phyloP scores from a whole-genome alignment of 2,888 invertebrate species.

The Tenthredo notha region DNA sequence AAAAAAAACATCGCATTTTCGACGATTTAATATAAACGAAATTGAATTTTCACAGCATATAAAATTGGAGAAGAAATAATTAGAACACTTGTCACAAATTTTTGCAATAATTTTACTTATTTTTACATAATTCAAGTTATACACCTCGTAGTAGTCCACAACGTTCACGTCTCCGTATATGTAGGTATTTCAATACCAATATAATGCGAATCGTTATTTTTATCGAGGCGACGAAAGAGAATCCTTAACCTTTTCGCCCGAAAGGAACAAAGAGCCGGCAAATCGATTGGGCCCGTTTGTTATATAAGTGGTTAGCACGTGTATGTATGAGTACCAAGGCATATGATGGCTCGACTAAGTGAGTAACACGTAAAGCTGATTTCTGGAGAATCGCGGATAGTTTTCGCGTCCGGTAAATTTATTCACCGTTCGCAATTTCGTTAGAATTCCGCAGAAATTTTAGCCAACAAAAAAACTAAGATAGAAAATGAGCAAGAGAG shows the following conservation, averaged over 20 bases:
- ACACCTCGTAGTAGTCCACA: too few relatives aligned
- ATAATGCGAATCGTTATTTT: conserved; percentile 32
- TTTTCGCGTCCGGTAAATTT: not conserved
- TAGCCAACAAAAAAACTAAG: not conserved
- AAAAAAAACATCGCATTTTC: not conserved
- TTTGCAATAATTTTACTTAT: too few relatives aligned
- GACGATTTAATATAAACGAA: not conserved
- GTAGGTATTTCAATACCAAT: not conserved
- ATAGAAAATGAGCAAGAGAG: not conserved
- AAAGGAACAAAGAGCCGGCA: conserved; percentile 44
- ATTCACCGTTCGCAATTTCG: not conserved
- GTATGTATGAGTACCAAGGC: not conserved
- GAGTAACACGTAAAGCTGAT: conserved; percentile 21
- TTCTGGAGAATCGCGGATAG: not conserved
- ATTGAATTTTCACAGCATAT: not conserved
- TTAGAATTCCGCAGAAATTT: not conserved
- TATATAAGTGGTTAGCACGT: conserved; percentile 22
- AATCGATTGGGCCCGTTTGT: conserved; percentile 46
- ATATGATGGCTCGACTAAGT: not conserved
- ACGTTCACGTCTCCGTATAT: not conserved
- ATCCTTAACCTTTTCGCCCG: conserved; percentile 33
- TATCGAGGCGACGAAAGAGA: conserved; percentile 34
- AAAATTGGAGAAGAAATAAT: not conserved
- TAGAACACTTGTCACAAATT: too few relatives aligned
- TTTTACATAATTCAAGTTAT: too few relatives aligned